phyloP scores from a whole-genome alignment of 2,797 vertebrate species.

The Crenichthys baileyi region DNA sequence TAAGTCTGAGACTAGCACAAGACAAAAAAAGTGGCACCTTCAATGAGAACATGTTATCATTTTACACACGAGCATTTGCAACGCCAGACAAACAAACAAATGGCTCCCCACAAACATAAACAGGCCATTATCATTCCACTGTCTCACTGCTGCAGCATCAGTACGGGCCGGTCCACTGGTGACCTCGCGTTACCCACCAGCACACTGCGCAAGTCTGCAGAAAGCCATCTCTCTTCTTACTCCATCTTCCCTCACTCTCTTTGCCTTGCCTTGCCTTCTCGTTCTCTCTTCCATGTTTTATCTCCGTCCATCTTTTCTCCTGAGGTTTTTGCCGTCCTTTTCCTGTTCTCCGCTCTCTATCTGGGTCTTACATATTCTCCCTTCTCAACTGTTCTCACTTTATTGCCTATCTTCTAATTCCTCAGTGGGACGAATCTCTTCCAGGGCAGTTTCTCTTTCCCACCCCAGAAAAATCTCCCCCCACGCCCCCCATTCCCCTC shows the following conservation, averaged over 20 bases:
- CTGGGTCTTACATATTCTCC: conserved; percentile 16
- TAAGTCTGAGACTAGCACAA: conserved; percentile 4
- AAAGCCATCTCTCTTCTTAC: conserved; percentile 63
- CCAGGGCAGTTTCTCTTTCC: conserved; percentile 19
- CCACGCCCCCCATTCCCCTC: neutral
- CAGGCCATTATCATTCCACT: conserved; percentile 74
- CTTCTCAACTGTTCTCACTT: conserved; percentile 21
- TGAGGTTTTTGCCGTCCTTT: conserved; percentile 49
- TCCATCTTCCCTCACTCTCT: conserved; percentile 44
- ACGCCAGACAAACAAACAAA: conserved; percentile 57
- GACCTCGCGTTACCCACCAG: conserved; percentile 68
- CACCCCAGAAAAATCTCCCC: conserved; percentile 3
- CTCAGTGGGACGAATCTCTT: conserved; percentile 30
- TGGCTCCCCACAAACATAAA: conserved; percentile 49
- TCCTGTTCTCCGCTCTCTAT: conserved; percentile 46
- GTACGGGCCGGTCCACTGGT: conserved; percentile 65
- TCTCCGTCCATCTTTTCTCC: conserved; percentile 49
- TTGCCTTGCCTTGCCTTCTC: conserved; percentile 5
- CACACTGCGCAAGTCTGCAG: conserved; percentile 71
- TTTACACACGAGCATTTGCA: conserved; percentile 43
- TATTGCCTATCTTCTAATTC: conserved; percentile 18
- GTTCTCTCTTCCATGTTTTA: conserved; percentile 29
- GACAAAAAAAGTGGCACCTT: conserved; percentile 46
- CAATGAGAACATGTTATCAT: conserved; percentile 26
- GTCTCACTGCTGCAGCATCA: conserved; percentile 64